These are phyloP conservation scores for Crotalus helleri DNA, from an alignment of 2,113 vertebrate genomes.

Conservation along the genomic window DNA sequence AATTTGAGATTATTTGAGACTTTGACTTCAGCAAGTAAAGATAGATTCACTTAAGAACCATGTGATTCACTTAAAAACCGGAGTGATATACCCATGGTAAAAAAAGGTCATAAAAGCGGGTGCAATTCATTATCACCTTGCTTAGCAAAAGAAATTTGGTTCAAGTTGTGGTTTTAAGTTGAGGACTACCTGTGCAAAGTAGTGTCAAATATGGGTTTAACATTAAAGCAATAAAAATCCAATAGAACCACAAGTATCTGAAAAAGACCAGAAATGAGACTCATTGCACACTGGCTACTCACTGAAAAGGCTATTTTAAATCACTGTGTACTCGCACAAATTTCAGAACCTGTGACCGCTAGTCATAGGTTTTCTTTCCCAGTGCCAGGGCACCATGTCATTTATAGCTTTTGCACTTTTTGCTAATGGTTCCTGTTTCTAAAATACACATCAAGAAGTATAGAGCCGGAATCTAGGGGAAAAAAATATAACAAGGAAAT, in stretches of 20 bases:
- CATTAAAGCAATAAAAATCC: not conserved
- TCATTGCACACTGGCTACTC: not conserved
- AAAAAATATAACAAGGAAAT: not conserved
- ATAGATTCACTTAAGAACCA: not conserved
- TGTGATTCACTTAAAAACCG: not conserved
- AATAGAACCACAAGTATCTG: not conserved
- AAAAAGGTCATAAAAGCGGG: not conserved
- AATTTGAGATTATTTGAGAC: not conserved
- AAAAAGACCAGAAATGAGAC: conserved; percentile 6
- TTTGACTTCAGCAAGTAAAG: not conserved
- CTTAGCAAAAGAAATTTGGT: not conserved
- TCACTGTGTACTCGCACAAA: conserved; percentile 10
- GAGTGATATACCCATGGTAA: not conserved
- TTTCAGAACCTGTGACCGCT: not conserved
- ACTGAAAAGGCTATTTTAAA: conserved; percentile 11
- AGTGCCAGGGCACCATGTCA: not conserved
- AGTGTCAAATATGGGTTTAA: conserved; percentile 3
- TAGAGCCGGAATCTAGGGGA: not conserved
- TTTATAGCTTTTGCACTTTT: not conserved
- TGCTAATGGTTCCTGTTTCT: not conserved
- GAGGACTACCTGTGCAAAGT: not conserved
- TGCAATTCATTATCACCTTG: not conserved
- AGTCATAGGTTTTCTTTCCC: not conserved
- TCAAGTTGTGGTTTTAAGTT: not conserved
- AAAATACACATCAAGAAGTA: not conserved